Base-by-base conservation (phyloP, 2,888 invertebrate species). In the Neocrepidodera transversa region DNA sequence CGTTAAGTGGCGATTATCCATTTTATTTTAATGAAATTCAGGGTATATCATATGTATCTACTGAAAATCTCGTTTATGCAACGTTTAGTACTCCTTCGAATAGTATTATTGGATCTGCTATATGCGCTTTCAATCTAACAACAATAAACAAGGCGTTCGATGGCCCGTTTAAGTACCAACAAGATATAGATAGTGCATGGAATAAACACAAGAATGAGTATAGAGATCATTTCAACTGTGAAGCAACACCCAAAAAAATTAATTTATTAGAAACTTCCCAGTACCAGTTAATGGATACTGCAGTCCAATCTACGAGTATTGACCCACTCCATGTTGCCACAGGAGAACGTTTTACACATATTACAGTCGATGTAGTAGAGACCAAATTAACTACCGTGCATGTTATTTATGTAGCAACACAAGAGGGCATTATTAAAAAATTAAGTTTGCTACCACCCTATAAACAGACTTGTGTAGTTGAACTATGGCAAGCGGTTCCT, bases 1-100 rank as follows among this genome's bases (percentile, higher is more conserved):
- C 93, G 0, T 79, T 92, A 10, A 90, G 90, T 0, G 94, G 93
- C 0, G 91, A 92, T 50, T 90, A 91, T 75, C 93, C 94, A 0
- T 94, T 93, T 80, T 89, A 92, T 78, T 95, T 92, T 72, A 88
- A 94, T 75, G 92, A 94, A 77, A 89, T 95, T n/a, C 93, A 93
- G 79, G 89, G 91, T 65, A 87, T 92, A 70, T 87, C 87, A 35
- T 93, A 91, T 75, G 81, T 92, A 53, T 84, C 88, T 0, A 88
- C 89, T 60, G 89, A 92, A 76, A 87, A 89, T 72, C 81, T 92
- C 40, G 82, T 94, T 8, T 93, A 93, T 67, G 93, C 92, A 11
- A 91, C 91, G 0, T 95, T 95, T 75, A 90, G 89, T 16, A 94
- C 94, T 2, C 88, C 92, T 3, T 88, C 89, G 50, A 95, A 94